A percentile compares a stretch with the other conserved stretches of the same genome.
Conservation (phyloP, 2,888 invertebrate species). For the Junonia oenone region DNA sequence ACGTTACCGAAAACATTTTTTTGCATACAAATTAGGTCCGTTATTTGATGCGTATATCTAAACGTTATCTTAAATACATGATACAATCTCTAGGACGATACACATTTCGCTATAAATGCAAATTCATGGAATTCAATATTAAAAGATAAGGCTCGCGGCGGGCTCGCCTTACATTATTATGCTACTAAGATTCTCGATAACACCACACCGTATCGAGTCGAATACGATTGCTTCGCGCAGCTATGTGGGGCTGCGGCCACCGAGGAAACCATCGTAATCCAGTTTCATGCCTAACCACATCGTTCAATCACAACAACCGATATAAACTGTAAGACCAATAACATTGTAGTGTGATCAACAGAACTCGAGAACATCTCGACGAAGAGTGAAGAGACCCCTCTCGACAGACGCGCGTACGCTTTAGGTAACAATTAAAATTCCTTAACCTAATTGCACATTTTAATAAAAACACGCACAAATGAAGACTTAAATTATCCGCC, state of each 20-base stretch:
- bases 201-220: slow-evolving; percentile 42
- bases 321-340: slow-evolving; percentile 38
- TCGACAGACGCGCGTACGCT: slow-evolving; percentile 29
- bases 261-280: slow-evolving; percentile 31
- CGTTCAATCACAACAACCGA: slow-evolving; percentile 34
- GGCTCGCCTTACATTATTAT: slow-evolving; percentile 69
- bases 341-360: slow-evolving; percentile 30
- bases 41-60: slow-evolving; percentile 56
- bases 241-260: slow-evolving; percentile 8
- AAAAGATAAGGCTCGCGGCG: slow-evolving; percentile 50
- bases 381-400: slow-evolving; percentile 38
- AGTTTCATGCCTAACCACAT: slow-evolving; percentile 27
- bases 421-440: slow-evolving; percentile 69
- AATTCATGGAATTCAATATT: slow-evolving; percentile 79
- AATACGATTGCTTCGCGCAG: slow-evolving; percentile 4
- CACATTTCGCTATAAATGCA: slow-evolving; percentile 78
- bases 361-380: slow-evolving; percentile 30
- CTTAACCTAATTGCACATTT: slow-evolving; percentile 71
- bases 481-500: slow-evolving; percentile 63
- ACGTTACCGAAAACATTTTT: slow-evolving; percentile 65
- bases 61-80: slow-evolving; percentile 69
- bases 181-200: slow-evolving; percentile 44
- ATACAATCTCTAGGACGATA: slow-evolving; percentile 77
- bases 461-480: slow-evolving; percentile 67
- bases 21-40: slow-evolving; percentile 61